Evolutionary conservation across 2,888 invertebrate genomes (phyloP).

Genomic region (Nomada flava): DNA sequence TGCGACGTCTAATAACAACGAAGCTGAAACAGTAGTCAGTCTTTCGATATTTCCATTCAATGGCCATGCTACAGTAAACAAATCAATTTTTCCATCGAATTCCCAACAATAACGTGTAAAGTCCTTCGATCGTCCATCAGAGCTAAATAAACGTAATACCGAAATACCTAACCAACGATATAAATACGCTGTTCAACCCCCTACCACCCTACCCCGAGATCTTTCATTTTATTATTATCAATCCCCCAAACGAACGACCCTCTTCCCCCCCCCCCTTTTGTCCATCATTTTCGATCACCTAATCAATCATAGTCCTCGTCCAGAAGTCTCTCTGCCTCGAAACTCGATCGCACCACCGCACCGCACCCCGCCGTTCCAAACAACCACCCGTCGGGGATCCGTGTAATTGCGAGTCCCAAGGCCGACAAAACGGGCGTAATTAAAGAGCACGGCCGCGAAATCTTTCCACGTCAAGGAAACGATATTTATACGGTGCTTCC

Average conservation of each 20-base stretch:
- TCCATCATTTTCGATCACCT: constrained; percentile 35
- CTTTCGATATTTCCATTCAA: no score
- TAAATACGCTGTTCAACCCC: constrained; percentile 10
- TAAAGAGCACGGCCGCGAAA: constrained; percentile 50
- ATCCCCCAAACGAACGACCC: constrained; percentile 18
- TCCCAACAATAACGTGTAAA: no score
- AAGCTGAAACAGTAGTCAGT: no score
- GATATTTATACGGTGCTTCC: constrained; percentile 46
- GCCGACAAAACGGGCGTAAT: constrained; percentile 48
- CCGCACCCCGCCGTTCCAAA: not conserved
- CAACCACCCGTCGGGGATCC: not conserved
- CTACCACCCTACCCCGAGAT: not conserved
- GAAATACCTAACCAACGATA: not conserved
- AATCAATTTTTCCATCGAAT: no score
- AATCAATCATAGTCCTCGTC: constrained; percentile 39
- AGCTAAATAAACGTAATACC: no score
- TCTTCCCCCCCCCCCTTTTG: constrained; percentile 10
- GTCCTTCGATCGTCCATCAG: no score
- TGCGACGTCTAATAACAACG: no score
- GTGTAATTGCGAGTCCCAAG: constrained; percentile 40
- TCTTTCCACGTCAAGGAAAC: constrained; percentile 47
- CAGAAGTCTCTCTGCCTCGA: constrained; percentile 11
- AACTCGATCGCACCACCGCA: not conserved
- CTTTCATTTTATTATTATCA: constrained; percentile 33
- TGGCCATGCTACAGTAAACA: no score